Evolutionary conservation across 2,888 invertebrate species (phyloP), one percentile per base, ranked within the genome.

Genomic region (Drosophila bunnanda): DNA sequence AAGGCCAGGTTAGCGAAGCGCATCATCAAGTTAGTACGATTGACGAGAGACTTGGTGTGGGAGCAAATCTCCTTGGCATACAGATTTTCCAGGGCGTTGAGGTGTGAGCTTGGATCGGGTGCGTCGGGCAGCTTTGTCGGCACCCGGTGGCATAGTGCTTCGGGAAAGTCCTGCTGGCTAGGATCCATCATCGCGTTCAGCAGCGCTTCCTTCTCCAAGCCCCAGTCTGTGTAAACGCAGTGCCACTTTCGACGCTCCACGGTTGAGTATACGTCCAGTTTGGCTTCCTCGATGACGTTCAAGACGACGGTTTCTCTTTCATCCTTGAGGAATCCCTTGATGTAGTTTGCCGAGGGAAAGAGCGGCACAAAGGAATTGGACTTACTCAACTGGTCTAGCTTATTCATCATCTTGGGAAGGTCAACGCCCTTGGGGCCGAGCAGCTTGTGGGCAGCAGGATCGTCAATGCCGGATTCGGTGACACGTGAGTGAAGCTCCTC

Each of bases 271-370:
- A 97, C 97, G 92, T 95, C 95, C 93, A 95, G 96, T 85, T 97
- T 96, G 22, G 97, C 96, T 90, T 97, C 96, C 92, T 98, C 98
- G 86, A 98, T 97, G 4, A 97, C 95, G 6, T 97, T 96, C n/a
- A 98, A 93, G 85, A 99, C 96, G 0, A 97, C 97, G 94, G 98
- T 98, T 93, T 98, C 97, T 74, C 97, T 95, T 93, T 99, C 98
- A 94, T 98, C 98, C 91, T 96, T 96, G 20, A 99, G 93, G 91
- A 96, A 98, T 84, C n/a, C n/a, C n/a, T n/a, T n/a, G n/a, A n/a
- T n/a, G n/a, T n/a, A n/a, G n/a, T n/a, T n/a, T n/a, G n/a, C n/a
- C n/a, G n/a, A n/a, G n/a, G n/a, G n/a, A n/a, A n/a, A n/a, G n/a
- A n/a, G n/a, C n/a, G n/a, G n/a, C n/a, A n/a, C n/a, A n/a, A n/a